Percentiles rank a stretch among this genome's conserved stretches.
Evolutionary conservation across 2,113 vertebrate genomes (phyloP).

Genomic region (Canis aureus): DNA sequence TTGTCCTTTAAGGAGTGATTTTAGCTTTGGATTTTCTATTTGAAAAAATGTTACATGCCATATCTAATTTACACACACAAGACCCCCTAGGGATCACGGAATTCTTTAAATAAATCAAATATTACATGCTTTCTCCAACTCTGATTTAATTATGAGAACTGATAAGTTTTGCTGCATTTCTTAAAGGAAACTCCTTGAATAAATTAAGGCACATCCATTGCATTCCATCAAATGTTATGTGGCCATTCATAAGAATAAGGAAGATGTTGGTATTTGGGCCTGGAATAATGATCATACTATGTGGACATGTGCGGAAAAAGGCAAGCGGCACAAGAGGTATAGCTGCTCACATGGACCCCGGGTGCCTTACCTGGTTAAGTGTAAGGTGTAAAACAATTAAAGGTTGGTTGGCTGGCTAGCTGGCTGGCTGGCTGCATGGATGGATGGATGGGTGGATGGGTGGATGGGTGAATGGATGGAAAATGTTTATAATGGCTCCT

Average conservation of each 20-base stretch:
- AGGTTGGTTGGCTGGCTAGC: too few relatives aligned
- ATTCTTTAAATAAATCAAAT: conserved; percentile 64
- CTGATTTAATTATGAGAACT: conserved; percentile 52
- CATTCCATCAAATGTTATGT: not conserved
- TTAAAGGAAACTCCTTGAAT: conserved; percentile 32
- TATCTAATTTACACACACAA: not conserved
- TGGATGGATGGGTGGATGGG: not conserved
- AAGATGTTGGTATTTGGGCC: not conserved
- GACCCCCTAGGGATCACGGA: not conserved
- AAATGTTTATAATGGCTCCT: not conserved
- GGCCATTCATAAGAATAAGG: not conserved
- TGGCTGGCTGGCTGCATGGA: not conserved
- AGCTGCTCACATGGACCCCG: not conserved
- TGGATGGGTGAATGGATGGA: not conserved
- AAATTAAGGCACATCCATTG: not conserved
- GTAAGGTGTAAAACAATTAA: not conserved
- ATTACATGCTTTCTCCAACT: conserved; percentile 17
- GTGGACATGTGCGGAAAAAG: not conserved
- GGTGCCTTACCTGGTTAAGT: not conserved
- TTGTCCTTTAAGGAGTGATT: not conserved
- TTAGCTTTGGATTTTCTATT: conserved; percentile 37
- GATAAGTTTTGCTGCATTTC: conserved; percentile 7
- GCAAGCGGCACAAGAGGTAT: not conserved
- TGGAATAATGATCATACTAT: not conserved
- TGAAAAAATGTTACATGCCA: conserved; percentile 16